These are phyloP conservation scores for Mus spretus DNA, from an alignment of 2,797 vertebrate species.

Conservation along the genomic window DNA sequence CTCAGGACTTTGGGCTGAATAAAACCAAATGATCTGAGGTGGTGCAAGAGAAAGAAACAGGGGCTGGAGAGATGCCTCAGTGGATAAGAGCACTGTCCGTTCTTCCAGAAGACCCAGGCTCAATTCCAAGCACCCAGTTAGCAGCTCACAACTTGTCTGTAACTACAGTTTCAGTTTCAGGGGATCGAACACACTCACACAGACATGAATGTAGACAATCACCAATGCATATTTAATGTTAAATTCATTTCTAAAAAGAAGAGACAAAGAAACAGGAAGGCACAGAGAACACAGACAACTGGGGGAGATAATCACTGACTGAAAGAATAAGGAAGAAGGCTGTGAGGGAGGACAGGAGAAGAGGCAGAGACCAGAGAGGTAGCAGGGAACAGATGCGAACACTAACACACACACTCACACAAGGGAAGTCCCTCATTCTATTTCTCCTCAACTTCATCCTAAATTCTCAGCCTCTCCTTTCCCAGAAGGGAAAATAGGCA, in stretches of 20 bases:
- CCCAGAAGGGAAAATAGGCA: not conserved
- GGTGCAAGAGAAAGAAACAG: not conserved
- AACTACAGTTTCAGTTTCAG: not conserved
- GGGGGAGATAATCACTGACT: not conserved
- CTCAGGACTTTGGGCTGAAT: not conserved
- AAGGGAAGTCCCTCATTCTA: not conserved
- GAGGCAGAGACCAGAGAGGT: not conserved
- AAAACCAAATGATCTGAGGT: not conserved
- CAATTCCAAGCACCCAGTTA: not conserved
- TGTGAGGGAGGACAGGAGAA: not conserved
- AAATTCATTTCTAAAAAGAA: not conserved
- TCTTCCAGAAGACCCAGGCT: not conserved
- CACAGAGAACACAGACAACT: not conserved
- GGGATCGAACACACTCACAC: not conserved
- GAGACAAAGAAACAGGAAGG: conserved; percentile 36
- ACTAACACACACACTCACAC: not conserved
- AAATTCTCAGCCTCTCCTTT: not conserved
- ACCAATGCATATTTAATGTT: not conserved
- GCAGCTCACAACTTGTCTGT: not conserved
- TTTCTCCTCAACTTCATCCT: not conserved
- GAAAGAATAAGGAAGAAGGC: not conserved
- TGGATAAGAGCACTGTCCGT: not conserved
- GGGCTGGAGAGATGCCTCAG: not conserved
- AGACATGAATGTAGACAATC: not conserved
- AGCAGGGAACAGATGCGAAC: not conserved